A percentile compares a stretch with the other conserved stretches of the same genome.
These are phyloP conservation scores for Eurypyga helias DNA, from an alignment of 2,113 vertebrate genomes.

Conservation along the genomic window DNA sequence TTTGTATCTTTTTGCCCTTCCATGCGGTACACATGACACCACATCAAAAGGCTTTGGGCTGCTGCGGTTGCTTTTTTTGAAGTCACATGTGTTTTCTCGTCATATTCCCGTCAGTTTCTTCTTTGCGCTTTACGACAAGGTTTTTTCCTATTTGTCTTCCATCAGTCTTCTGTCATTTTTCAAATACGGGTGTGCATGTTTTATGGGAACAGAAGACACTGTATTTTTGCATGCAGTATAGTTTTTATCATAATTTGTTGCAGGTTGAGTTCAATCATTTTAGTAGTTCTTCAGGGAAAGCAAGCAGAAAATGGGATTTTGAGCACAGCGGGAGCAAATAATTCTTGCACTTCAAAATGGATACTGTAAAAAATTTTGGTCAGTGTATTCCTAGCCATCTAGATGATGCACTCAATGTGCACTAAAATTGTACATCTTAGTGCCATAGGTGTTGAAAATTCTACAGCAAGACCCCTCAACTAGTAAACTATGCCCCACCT, in stretches of 20 bases:
- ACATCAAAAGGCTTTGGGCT: neutral
- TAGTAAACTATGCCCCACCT: neutral
- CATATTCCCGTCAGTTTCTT: neutral
- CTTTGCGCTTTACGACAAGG: neutral
- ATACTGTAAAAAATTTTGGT: neutral
- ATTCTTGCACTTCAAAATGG: neutral
- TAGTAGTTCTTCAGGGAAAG: neutral
- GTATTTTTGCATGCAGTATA: neutral
- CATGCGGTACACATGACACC: fast-evolving
- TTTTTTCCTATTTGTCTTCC: neutral
- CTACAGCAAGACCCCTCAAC: neutral
- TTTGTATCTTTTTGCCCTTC: neutral
- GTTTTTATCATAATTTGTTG: neutral
- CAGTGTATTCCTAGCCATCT: neutral
- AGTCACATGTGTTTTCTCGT: neutral
- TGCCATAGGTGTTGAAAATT: neutral
- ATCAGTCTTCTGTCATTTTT: neutral
- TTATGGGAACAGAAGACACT: neutral
- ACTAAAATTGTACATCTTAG: neutral
- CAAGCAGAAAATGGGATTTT: neutral
- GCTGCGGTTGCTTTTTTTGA: neutral
- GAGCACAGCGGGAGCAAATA: neutral
- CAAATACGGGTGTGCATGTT: neutral
- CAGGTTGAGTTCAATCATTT: neutral
- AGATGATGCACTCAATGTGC: neutral